A percentile compares a stretch with the other conserved stretches of the same genome.
Conservation (phyloP, 2,797 vertebrate genomes). For the Pogoniulus pusillus region DNA sequence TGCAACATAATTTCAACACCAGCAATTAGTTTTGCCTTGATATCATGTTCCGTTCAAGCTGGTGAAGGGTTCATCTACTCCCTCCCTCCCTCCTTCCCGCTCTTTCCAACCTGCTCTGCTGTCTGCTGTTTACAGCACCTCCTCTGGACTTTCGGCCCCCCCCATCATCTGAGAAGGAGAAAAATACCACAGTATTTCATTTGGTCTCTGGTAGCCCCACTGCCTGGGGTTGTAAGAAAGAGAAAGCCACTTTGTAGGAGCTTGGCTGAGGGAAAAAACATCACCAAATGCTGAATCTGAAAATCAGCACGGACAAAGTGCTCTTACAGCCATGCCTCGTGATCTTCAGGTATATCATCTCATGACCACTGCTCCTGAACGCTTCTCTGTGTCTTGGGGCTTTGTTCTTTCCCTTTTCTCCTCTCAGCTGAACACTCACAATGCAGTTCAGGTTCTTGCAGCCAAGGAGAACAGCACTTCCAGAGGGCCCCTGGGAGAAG, state of each 20-base stretch:
- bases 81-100: not conserved
- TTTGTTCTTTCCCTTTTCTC: not conserved
- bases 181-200: constrained; percentile 21
- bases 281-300: not conserved
- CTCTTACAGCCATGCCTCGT: not conserved
- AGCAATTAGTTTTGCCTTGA: constrained; percentile 68
- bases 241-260: constrained; percentile 27
- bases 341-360: not conserved
- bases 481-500: not conserved
- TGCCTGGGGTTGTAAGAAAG: constrained; percentile 13
- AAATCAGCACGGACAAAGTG: not conserved
- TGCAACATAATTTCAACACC: constrained; percentile 57
- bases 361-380: not conserved
- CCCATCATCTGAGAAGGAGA: constrained; percentile 4
- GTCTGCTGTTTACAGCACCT: constrained; percentile 48
- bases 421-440: not conserved
- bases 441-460: not conserved
- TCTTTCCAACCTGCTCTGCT: constrained; percentile 5
- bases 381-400: not conserved
- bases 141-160: constrained; percentile 49
- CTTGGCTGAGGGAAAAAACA: constrained; percentile 4
- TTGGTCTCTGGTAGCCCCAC: constrained; percentile 9
- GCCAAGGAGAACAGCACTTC: not conserved
- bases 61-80: constrained; percentile 17
- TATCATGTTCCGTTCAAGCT: constrained; percentile 40